Percentiles rank a stretch among this genome's conserved stretches.
phyloP scores from a whole-genome alignment of 2,113 vertebrate genomes.

The Psammodynastes pulverulentus region DNA sequence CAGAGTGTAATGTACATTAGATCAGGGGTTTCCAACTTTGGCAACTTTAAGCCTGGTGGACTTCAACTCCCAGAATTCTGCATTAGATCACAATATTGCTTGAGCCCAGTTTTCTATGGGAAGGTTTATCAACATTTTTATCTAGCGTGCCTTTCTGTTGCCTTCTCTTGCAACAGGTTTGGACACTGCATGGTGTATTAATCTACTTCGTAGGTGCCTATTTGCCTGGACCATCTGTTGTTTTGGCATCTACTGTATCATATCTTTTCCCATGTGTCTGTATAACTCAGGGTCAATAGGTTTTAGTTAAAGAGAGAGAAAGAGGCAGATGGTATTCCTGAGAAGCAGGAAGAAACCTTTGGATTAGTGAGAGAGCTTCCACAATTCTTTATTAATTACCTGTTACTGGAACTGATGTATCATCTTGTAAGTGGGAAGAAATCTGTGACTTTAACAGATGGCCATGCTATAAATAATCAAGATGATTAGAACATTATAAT shows the following conservation, averaged over 20 bases:
- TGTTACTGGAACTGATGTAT: slow-evolving; percentile 39
- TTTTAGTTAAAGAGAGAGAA: slow-evolving; percentile 16
- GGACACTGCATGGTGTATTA: slow-evolving; percentile 22
- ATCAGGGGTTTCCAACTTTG: too few species aligned
- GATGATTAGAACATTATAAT: background rate
- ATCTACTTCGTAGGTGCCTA: slow-evolving; percentile 37
- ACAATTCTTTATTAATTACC: slow-evolving; percentile 29
- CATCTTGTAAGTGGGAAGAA: slow-evolving; percentile 36
- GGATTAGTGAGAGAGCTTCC: slow-evolving; percentile 18
- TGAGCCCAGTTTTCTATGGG: background rate
- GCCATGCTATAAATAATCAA: slow-evolving; percentile 42
- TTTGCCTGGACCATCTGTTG: slow-evolving; percentile 42
- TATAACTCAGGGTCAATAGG: slow-evolving; percentile 30
- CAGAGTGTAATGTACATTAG: background rate
- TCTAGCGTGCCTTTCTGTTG: background rate
- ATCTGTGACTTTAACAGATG: slow-evolving; percentile 47
- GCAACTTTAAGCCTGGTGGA: too few species aligned
- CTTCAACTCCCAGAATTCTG: too few species aligned
- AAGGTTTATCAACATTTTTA: slow-evolving; percentile 4
- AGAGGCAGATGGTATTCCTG: slow-evolving; percentile 40
- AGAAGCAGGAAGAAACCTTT: slow-evolving; percentile 49
- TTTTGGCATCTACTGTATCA: slow-evolving; percentile 14
- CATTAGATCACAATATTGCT: background rate
- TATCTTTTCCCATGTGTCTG: slow-evolving; percentile 15
- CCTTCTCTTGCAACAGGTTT: slow-evolving; percentile 25